phyloP scores from a whole-genome alignment of 2,113 vertebrate genomes.

The Eupsittula cactorum region DNA sequence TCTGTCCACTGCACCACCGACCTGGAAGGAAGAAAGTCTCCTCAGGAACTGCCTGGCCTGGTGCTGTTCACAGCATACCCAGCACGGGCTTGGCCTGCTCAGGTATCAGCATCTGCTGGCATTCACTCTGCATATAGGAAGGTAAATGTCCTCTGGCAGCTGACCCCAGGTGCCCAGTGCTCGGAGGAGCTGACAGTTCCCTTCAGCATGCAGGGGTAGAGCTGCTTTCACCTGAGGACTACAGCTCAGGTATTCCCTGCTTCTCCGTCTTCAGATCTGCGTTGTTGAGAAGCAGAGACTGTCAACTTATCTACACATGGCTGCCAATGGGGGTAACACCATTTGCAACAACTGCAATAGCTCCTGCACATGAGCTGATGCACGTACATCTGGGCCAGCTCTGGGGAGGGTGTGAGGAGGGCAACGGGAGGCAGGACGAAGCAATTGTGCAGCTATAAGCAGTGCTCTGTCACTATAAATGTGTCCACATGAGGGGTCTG shows the following conservation, averaged over 20 bases:
- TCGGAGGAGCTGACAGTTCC: not conserved
- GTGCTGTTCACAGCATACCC: not conserved
- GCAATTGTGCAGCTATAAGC: not conserved
- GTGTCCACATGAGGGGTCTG: slow-evolving; percentile 27
- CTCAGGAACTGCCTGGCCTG: not conserved
- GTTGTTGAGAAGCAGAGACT: not conserved
- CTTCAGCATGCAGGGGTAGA: not conserved
- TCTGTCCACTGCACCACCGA: not conserved
- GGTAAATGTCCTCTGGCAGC: not conserved
- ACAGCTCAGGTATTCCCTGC: too few species aligned
- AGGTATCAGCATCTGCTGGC: not conserved
- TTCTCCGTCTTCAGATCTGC: not conserved
- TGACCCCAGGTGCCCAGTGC: not conserved
- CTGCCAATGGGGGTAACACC: not conserved
- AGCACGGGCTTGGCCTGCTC: not conserved
- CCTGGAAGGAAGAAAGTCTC: not conserved
- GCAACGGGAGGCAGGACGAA: not conserved
- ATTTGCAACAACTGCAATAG: not conserved
- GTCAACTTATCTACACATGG: fast-evolving
- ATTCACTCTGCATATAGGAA: not conserved
- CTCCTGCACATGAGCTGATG: not conserved
- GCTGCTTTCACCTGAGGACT: not conserved
- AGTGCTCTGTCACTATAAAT: not conserved
- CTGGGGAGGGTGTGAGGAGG: too few species aligned
- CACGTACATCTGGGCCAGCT: fast-evolving